These are phyloP conservation scores for Tenebrio molitor DNA, from an alignment of 1,140 invertebrate genomes.

Conservation along the genomic window DNA sequence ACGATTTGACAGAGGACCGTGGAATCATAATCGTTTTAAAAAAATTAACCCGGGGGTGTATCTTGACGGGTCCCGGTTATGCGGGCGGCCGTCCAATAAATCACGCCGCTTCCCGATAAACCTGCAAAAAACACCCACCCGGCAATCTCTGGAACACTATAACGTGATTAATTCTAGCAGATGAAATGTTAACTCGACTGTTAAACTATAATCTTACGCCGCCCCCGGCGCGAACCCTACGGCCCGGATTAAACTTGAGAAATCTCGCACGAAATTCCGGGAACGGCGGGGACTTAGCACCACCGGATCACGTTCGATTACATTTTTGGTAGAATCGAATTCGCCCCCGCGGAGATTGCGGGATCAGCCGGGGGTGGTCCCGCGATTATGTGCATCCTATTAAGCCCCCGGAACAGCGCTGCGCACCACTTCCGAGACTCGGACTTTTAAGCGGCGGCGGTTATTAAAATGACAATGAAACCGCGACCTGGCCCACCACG, in stretches of 20 bases:
- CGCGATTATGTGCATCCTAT: not conserved
- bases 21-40: not conserved
- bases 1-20: not conserved
- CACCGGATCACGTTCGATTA: not conserved
- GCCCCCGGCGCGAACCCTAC: not conserved
- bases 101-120: not conserved
- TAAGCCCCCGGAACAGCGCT: not conserved
- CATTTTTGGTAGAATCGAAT: not conserved
- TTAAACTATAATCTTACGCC: slow-evolving; percentile 29
- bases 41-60: not conserved
- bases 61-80: slow-evolving; percentile 10
- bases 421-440: not conserved
- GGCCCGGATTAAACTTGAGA: slow-evolving; percentile 6
- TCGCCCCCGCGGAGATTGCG: not conserved
- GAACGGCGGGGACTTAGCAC: not conserved
- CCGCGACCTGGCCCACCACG: not conserved
- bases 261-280: slow-evolving; percentile 1
- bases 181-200: slow-evolving; percentile 39
- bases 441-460: not conserved
- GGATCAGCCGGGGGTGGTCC: not conserved
- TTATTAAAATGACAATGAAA: slow-evolving; percentile 3
- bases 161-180: slow-evolving; percentile 37
- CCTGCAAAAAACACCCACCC: not conserved
- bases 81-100: slow-evolving; percentile 1
- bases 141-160: slow-evolving; percentile 26